A percentile compares a stretch with the other conserved stretches of the same genome.
Evolutionary conservation across 2,888 invertebrate species (phyloP).

Genomic region (Synergus itoensis): DNA sequence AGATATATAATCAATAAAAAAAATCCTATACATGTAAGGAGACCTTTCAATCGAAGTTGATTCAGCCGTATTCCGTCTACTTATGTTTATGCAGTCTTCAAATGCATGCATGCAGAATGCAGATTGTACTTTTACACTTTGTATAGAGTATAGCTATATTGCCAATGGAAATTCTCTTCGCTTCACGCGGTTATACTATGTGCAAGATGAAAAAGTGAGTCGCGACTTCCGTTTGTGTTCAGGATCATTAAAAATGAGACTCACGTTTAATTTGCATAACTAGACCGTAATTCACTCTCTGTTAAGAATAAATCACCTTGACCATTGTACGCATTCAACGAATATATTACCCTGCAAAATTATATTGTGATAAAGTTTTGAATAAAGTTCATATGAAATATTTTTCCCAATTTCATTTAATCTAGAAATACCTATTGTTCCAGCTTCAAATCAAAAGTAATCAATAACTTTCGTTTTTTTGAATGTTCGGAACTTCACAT

Average conservation of each 20-base stretch:
- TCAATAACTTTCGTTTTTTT: no score
- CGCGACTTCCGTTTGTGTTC: slow-evolving; percentile 9
- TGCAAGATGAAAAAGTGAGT: neutral
- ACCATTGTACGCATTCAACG: slow-evolving; percentile 16
- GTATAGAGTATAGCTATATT: neutral
- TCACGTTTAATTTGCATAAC: slow-evolving; percentile 36
- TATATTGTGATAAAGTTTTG: no score
- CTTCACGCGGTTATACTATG: neutral
- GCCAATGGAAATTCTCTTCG: neutral
- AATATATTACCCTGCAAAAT: neutral
- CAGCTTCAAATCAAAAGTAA: no score
- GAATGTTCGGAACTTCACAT: no score
- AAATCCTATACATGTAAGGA: no score
- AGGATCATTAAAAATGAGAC: slow-evolving; percentile 10
- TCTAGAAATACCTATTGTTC: no score
- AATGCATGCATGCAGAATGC: neutral
- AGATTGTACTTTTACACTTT: neutral
- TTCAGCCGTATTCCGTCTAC: no score
- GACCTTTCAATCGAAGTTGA: no score
- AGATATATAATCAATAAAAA: no score
- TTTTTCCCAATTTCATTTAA: no score
- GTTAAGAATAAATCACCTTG: slow-evolving; percentile 15
- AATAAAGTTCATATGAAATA: no score
- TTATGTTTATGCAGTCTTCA: neutral
- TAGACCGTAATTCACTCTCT: neutral